Percentiles rank a stretch among this genome's conserved stretches.
Conservation (phyloP, 2,797 vertebrate species). For the Diglossa cyanea region DNA sequence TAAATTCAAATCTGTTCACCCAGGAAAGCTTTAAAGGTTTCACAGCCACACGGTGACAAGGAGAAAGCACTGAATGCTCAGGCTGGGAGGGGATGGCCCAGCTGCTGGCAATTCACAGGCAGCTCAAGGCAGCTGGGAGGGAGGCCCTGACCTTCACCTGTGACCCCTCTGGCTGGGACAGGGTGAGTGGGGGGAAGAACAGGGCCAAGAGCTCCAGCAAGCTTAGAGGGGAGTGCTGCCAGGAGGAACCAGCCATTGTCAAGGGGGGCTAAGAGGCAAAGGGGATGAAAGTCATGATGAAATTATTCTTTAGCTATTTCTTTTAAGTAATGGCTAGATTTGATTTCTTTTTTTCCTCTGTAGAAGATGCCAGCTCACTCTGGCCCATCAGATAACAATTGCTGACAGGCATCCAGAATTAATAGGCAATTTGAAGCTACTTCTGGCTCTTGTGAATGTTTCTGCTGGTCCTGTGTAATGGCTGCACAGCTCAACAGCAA, state of each 20-base stretch:
- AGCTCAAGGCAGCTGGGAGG: background rate
- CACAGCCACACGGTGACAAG: background rate
- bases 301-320: background rate
- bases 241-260: background rate
- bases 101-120: background rate
- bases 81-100: background rate
- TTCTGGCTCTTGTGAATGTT: background rate
- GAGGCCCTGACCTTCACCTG: background rate
- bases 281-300: background rate
- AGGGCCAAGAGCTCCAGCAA: background rate
- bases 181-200: accelerated
- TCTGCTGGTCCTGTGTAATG: background rate
- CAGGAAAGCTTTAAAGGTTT: background rate
- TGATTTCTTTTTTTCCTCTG: background rate
- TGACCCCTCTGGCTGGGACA: too few relatives aligned
- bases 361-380: background rate
- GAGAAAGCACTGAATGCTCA: background rate
- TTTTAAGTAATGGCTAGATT: background rate
- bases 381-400: background rate
- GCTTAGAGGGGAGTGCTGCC: accelerated
- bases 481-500: background rate
- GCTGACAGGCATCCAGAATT: background rate
- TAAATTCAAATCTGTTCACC: background rate
- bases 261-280: background rate
- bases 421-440: background rate